Conservation (phyloP, 2,113 vertebrate genomes). For the Bubo blakistoni region DNA sequence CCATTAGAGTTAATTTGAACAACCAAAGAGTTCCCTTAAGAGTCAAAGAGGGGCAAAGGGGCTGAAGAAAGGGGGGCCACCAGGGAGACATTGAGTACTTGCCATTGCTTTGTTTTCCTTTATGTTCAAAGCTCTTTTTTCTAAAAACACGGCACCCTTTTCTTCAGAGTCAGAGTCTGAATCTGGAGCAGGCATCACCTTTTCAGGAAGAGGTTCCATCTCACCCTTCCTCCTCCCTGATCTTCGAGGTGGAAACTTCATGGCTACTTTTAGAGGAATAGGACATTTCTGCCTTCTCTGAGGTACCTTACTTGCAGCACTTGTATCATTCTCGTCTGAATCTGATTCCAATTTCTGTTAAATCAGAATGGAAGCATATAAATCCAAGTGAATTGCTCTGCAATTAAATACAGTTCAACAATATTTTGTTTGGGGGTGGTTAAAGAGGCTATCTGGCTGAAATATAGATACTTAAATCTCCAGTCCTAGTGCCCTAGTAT, state of each 20-base stretch:
- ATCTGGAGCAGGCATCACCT: slow-evolving; percentile 24
- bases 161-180: slow-evolving; percentile 73
- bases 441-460: not conserved
- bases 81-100: not conserved
- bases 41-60: not conserved
- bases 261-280: slow-evolving; percentile 79
- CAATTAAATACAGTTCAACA: not conserved
- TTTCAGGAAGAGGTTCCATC: slow-evolving; percentile 36
- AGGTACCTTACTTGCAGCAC: slow-evolving; percentile 30
- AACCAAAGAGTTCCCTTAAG: not conserved
- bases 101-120: slow-evolving; percentile 99
- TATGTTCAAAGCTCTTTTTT: slow-evolving; percentile 93
- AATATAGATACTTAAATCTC: not conserved
- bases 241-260: slow-evolving; percentile 82
- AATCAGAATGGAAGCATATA: not conserved
- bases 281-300: slow-evolving; percentile 47
- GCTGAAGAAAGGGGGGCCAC: not conserved
- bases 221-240: slow-evolving; percentile 57
- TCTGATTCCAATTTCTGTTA: slow-evolving; percentile 60
- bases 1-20: not conserved
- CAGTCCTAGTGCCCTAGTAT: not conserved
- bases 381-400: not conserved
- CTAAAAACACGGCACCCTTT: slow-evolving; percentile 80
- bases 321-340: not conserved
- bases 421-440: not conserved